Evolutionary conservation across 2,888 invertebrate species (phyloP).

Genomic region (Mongoloraphidia duomilia): DNA sequence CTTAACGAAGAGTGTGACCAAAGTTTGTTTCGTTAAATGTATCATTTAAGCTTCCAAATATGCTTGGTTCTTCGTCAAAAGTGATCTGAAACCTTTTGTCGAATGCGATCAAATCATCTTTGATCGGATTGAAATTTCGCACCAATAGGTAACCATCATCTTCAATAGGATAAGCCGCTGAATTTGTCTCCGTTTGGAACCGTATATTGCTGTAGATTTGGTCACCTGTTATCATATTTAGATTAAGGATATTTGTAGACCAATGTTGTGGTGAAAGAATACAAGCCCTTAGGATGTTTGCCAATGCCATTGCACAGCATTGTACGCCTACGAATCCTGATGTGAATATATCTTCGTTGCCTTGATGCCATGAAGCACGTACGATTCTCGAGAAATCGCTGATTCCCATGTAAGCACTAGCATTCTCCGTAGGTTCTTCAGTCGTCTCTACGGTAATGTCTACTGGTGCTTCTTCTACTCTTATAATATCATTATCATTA

Average conservation of each 20-base stretch:
- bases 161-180: background rate
- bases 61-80: conserved; percentile 6
- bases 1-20: conserved; percentile 1
- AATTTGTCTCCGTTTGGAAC: background rate
- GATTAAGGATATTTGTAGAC: conserved; percentile 11
- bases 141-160: conserved; percentile 5
- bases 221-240: conserved; percentile 15
- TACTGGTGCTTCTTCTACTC: too few relatives aligned
- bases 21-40: conserved; percentile 1
- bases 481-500: background rate
- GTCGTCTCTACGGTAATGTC: too few relatives aligned
- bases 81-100: conserved; percentile 3
- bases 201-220: conserved; percentile 6
- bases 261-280: conserved; percentile 6
- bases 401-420: too few relatives aligned
- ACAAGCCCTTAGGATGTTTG: conserved; percentile 13
- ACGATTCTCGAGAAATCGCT: too few relatives aligned
- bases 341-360: conserved; percentile 13
- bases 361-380: conserved; percentile 19
- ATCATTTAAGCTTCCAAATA: conserved; percentile 5
- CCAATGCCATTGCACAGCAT: conserved; percentile 17
- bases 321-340: conserved; percentile 15
- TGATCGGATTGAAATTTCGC: conserved; percentile 6
- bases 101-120: conserved; percentile 5
- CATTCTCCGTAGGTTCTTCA: too few relatives aligned